phyloP scores from a whole-genome alignment of 2,797 vertebrate species.

The Trematomus bernacchii region DNA sequence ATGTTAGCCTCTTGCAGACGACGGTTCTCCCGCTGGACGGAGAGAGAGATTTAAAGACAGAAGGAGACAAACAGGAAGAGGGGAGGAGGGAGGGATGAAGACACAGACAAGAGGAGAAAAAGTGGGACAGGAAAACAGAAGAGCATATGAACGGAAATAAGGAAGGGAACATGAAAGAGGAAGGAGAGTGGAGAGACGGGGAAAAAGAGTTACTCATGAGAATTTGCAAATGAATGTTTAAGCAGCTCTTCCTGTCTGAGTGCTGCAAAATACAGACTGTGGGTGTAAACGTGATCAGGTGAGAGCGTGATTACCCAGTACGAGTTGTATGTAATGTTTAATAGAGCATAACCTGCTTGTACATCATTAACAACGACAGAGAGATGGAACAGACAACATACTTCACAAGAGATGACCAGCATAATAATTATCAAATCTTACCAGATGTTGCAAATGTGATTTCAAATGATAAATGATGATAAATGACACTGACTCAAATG shows the following conservation, averaged over 20 bases:
- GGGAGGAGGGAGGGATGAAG: not conserved
- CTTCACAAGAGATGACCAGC: not conserved
- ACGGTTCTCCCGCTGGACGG: constrained; percentile 92
- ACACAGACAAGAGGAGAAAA: constrained; percentile 16
- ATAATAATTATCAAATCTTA: too few species aligned
- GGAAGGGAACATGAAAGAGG: constrained; percentile 47
- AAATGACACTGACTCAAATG: not conserved
- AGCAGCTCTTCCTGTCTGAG: constrained; percentile 15
- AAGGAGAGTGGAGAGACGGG: constrained; percentile 42
- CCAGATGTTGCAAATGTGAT: too few species aligned
- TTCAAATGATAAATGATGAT: too few species aligned
- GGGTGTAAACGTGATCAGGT: constrained; percentile 37
- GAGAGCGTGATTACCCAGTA: constrained; percentile 11
- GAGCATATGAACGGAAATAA: constrained; percentile 12
- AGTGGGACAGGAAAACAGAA: constrained; percentile 5
- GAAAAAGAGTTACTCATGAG: constrained; percentile 40
- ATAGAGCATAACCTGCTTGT: constrained; percentile 33
- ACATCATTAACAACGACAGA: constrained; percentile 47
- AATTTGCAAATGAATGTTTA: constrained; percentile 32
- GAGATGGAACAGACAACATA: not conserved
- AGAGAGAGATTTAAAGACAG: not conserved
- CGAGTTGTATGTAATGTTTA: constrained; percentile 58
- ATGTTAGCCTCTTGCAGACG: constrained; percentile 99
- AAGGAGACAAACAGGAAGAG: not conserved
- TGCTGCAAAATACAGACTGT: not conserved